These are phyloP conservation scores for Lepilemur septentrionalis DNA, from an alignment of 2,797 vertebrate genomes.

Conservation along the genomic window DNA sequence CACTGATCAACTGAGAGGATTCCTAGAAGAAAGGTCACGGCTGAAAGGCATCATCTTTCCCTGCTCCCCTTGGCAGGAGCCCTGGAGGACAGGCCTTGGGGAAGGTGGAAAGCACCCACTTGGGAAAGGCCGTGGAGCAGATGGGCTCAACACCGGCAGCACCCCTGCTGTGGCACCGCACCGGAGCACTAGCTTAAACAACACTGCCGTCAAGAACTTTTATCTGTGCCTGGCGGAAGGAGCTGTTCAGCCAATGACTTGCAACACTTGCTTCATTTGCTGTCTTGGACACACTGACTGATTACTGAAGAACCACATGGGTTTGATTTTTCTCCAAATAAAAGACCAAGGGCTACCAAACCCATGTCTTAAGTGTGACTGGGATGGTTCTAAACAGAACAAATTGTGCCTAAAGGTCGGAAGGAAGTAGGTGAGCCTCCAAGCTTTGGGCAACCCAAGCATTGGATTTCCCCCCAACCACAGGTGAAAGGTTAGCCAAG, in stretches of 20 bases:
- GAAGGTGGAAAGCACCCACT: not conserved
- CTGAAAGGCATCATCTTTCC: not conserved
- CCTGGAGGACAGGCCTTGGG: not conserved
- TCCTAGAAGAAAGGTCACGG: slow-evolving; percentile 63
- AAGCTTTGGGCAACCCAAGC: not conserved
- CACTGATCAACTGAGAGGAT: slow-evolving; percentile 52
- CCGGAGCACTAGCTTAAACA: not conserved
- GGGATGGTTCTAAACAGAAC: not conserved
- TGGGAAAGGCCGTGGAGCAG: not conserved
- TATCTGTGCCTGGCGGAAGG: not conserved
- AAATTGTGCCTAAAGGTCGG: not conserved
- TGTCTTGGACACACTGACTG: not conserved
- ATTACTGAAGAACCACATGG: not conserved
- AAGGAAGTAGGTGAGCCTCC: not conserved
- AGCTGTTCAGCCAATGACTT: not conserved
- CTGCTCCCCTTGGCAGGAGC: not conserved
- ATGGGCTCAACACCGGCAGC: not conserved
- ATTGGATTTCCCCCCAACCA: not conserved
- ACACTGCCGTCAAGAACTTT: not conserved
- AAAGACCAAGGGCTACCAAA: not conserved
- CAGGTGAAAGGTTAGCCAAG: not conserved
- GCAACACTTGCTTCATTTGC: not conserved
- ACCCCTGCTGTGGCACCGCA: not conserved
- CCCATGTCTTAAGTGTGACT: not conserved
- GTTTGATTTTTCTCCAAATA: not conserved